These are phyloP conservation scores for Microtus pennsylvanicus DNA, from an alignment of 2,113 vertebrate genomes.

Conservation along the genomic window DNA sequence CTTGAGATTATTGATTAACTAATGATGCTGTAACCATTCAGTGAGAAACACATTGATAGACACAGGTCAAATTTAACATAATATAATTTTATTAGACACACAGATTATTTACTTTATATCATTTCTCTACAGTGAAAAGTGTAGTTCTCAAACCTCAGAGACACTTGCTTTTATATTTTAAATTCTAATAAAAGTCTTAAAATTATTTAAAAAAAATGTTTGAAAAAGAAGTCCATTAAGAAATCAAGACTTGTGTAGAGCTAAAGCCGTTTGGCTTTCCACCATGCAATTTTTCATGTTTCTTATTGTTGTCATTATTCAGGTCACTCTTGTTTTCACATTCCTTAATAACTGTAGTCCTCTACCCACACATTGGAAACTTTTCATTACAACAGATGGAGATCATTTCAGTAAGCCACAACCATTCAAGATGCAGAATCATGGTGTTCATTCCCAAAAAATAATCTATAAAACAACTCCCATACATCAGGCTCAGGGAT, in stretches of 20 bases:
- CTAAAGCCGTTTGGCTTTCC: too few relatives aligned
- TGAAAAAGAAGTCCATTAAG: neutral
- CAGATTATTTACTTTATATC: neutral
- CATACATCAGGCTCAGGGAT: neutral
- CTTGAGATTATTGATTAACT: neutral
- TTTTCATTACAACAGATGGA: neutral
- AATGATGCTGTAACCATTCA: neutral
- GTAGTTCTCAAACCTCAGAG: neutral
- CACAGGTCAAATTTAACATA: neutral
- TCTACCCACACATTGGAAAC: too few relatives aligned
- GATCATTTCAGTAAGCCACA: neutral
- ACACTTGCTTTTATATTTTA: neutral
- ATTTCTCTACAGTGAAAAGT: neutral
- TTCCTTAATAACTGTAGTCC: neutral
- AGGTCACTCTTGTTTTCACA: neutral
- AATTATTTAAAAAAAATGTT: neutral
- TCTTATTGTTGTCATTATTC: neutral
- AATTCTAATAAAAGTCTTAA: neutral
- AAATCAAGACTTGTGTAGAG: neutral
- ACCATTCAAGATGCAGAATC: neutral
- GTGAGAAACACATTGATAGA: neutral
- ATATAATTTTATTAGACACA: neutral
- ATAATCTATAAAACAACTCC: neutral
- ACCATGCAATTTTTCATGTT: rapidly evolving
- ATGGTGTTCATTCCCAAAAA: neutral